A percentile compares a stretch with the other conserved stretches of the same genome.
Evolutionary conservation across 2,113 vertebrate genomes (phyloP).

Genomic region (Aix galericulata): DNA sequence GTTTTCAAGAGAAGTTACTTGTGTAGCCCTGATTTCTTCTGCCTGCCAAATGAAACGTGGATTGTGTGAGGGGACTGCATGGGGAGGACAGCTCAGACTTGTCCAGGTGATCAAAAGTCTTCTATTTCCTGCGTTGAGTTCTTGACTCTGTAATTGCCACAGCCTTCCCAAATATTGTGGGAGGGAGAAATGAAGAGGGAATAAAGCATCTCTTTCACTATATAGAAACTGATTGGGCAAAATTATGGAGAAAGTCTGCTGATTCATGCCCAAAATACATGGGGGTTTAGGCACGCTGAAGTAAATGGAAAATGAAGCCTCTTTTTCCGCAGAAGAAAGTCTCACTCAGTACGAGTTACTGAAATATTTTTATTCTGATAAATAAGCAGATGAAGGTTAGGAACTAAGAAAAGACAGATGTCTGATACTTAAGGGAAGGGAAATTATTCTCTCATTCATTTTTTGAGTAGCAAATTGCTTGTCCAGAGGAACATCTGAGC

Average conservation of each 20-base stretch:
- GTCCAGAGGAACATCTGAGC: accelerated
- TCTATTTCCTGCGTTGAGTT: not conserved
- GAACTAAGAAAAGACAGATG: not conserved
- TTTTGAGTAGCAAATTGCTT: not conserved
- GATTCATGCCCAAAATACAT: not conserved
- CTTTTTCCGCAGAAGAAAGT: not conserved
- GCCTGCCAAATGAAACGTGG: accelerated
- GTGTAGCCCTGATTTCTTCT: not conserved
- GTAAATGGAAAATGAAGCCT: not conserved
- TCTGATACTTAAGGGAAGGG: not conserved
- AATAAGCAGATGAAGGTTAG: not conserved
- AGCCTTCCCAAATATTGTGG: not conserved
- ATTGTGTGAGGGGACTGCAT: not conserved
- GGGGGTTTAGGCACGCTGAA: not conserved
- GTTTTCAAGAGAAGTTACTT: not conserved
- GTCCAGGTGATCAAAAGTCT: not conserved
- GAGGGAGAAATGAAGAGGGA: not conserved
- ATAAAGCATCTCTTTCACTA: not conserved
- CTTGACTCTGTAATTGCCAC: not conserved
- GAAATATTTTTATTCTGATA: not conserved
- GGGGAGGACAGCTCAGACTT: accelerated
- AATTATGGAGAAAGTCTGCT: not conserved
- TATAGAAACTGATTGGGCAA: not conserved
- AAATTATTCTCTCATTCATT: not conserved
- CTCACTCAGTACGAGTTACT: not conserved